phyloP scores from a whole-genome alignment of 2,888 invertebrate genomes.

The Acrobasis consociella region DNA sequence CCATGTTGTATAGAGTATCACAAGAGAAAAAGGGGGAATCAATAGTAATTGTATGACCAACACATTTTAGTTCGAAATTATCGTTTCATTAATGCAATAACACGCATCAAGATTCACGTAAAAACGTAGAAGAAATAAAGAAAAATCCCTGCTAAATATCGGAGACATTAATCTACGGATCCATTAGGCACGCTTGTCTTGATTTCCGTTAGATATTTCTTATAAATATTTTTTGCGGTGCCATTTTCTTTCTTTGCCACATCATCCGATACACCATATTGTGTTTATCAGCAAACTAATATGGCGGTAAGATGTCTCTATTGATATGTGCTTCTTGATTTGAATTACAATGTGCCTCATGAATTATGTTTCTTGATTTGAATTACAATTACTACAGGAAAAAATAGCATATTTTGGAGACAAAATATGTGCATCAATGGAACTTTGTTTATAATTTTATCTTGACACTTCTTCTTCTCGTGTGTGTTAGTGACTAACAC shows the following conservation, averaged over 20 bases:
- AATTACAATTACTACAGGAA: too few relatives aligned
- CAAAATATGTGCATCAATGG: too few relatives aligned
- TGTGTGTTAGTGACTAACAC: too few relatives aligned
- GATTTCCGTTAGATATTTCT: constrained; percentile 13
- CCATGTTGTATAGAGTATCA: too few relatives aligned
- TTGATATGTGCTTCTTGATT: not conserved
- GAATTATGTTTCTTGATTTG: too few relatives aligned
- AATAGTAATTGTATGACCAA: too few relatives aligned
- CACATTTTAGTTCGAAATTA: too few relatives aligned
- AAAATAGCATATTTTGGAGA: too few relatives aligned
- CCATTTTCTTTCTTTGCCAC: constrained; percentile 10
- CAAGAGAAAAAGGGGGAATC: too few relatives aligned
- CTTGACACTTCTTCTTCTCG: too few relatives aligned
- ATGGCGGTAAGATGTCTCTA: not conserved
- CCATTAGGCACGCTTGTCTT: constrained; percentile 17
- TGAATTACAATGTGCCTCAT: not conserved
- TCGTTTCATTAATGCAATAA: too few relatives aligned
- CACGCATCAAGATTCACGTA: not conserved
- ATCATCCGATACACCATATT: constrained; percentile 16
- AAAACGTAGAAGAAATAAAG: not conserved
- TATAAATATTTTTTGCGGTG: constrained; percentile 1
- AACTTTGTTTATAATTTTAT: too few relatives aligned
- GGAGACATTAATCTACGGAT: constrained; percentile 12
- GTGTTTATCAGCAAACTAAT: constrained; percentile 6
- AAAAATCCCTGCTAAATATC: constrained; percentile 3